These are phyloP conservation scores for Tor tambroides DNA, from an alignment of 2,113 vertebrate genomes.

Conservation along the genomic window DNA sequence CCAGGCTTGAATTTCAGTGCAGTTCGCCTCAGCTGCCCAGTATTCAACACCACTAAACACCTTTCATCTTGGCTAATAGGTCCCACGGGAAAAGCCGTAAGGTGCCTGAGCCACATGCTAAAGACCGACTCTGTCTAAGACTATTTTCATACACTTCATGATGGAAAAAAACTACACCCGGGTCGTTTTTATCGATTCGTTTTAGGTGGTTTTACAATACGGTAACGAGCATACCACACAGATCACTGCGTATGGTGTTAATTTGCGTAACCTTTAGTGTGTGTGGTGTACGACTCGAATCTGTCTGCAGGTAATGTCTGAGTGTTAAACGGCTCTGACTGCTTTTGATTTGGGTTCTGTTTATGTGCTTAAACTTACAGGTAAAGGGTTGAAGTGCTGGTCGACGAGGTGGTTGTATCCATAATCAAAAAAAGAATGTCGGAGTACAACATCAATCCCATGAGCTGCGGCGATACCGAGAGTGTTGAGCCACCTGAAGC, in stretches of 20 bases:
- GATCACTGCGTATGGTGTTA: conserved; percentile 26
- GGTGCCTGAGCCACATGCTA: conserved; percentile 65
- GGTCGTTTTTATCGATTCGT: background rate
- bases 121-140: conserved; percentile 36
- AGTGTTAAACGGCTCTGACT: conserved; percentile 8
- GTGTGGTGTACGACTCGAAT: background rate
- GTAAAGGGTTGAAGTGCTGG: conserved; percentile 96
- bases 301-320: background rate
- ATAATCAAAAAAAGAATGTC: conserved; percentile 96
- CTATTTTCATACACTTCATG: background rate
- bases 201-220: conserved; percentile 26
- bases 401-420: conserved; percentile 97
- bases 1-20: conserved; percentile 87
- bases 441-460: conserved; percentile 93
- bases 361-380: conserved; percentile 80
- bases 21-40: conserved; percentile 77
- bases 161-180: conserved; percentile 25
- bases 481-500: conserved; percentile 91
- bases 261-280: conserved; percentile 39
- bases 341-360: conserved; percentile 5
- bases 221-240: conserved; percentile 12
- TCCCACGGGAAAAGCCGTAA: conserved; percentile 93
- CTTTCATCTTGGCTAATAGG: conserved; percentile 96
- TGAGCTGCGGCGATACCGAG: conserved; percentile 92
- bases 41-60: conserved; percentile 79